A percentile compares a stretch with the other conserved stretches of the same genome.
Conservation (phyloP, 2,113 vertebrate species). For the Monopterus albus region DNA sequence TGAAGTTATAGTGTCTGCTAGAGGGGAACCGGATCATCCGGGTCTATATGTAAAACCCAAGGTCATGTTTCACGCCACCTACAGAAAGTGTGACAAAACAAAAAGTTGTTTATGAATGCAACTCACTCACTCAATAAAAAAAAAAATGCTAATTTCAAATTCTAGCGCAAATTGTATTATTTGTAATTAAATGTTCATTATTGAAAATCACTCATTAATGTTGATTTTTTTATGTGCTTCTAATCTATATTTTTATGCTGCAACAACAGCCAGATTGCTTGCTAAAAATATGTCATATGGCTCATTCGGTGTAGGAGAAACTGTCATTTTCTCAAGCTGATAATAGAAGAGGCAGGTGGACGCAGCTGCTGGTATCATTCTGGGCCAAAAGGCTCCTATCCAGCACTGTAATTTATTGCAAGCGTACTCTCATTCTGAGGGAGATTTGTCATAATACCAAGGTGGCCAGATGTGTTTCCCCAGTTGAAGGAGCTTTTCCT, state of each 20-base stretch:
- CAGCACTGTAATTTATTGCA: slow-evolving; percentile 66
- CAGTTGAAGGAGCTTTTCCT: slow-evolving; percentile 58
- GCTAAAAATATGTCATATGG: slow-evolving; percentile 5
- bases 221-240: neutral
- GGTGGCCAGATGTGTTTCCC: slow-evolving; percentile 61
- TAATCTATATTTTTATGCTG: neutral
- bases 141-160: no score
- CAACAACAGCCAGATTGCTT: neutral
- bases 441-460: slow-evolving; percentile 79
- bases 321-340: slow-evolving; percentile 45
- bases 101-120: neutral
- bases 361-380: slow-evolving; percentile 62
- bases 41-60: neutral
- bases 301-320: slow-evolving; percentile 19
- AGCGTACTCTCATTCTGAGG: slow-evolving; percentile 69
- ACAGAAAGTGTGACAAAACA: neutral
- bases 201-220: no score
- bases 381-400: slow-evolving; percentile 50
- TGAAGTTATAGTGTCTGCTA: neutral
- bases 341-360: slow-evolving; percentile 56
- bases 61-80: neutral
- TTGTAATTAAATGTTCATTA: no score
- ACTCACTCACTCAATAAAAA: neutral
- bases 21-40: neutral
- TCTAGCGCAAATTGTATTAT: no score